These are phyloP conservation scores for Sakesphorus luctuosus DNA, from an alignment of 2,113 vertebrate species.

Conservation along the genomic window DNA sequence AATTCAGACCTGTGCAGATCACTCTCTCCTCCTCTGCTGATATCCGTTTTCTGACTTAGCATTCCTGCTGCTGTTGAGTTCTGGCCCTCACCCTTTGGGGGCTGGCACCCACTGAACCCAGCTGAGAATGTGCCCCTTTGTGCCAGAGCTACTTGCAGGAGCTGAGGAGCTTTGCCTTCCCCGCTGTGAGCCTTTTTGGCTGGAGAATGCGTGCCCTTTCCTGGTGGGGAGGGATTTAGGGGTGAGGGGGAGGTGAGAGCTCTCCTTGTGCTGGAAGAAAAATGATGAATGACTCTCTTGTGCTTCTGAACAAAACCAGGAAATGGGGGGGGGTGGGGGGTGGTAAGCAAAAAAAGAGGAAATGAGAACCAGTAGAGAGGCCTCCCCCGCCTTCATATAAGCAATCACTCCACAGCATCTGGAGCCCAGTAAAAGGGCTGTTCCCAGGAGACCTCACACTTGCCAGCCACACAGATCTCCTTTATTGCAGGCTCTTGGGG, in stretches of 20 bases:
- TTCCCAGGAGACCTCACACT: slow-evolving; percentile 54
- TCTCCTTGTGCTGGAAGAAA: slow-evolving; percentile 67
- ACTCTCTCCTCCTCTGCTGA: not conserved
- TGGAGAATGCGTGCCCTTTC: slow-evolving; percentile 42
- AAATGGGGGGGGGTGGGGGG: not conserved
- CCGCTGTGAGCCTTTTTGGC: slow-evolving; percentile 49
- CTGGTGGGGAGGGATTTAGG: slow-evolving; percentile 65
- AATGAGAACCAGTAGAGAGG: slow-evolving; percentile 68
- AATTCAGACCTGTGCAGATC: not conserved
- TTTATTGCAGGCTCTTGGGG: not conserved
- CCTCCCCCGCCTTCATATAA: slow-evolving; percentile 57
- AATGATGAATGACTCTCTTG: slow-evolving; percentile 70
- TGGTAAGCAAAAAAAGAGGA: slow-evolving; percentile 43
- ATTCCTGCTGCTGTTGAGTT: slow-evolving; percentile 12
- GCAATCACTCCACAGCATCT: slow-evolving; percentile 61
- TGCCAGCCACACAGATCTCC: slow-evolving; percentile 18
- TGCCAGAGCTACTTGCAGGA: not conserved
- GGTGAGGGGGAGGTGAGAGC: slow-evolving; percentile 64
- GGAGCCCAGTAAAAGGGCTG: slow-evolving; percentile 48
- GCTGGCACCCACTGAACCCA: slow-evolving; percentile 40
- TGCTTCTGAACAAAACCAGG: slow-evolving; percentile 73
- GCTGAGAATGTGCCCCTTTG: slow-evolving; percentile 63
- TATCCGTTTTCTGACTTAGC: slow-evolving; percentile 45
- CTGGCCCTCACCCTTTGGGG: slow-evolving; percentile 38
- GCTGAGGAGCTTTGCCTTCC: slow-evolving; percentile 57